Conservation (phyloP, 1,140 invertebrate genomes). For the roundworm (Caenorhabditis elegans) region WBcel235 BX284602.5:14636501-14637000, state of each 20-base stretch:
- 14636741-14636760: neutral
- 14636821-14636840: too few species aligned
- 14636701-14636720: neutral
- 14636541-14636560: neutral
- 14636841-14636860: too few species aligned
- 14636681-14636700: neutral
- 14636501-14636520: neutral
- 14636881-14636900: too few species aligned
- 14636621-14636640: neutral
- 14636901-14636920: too few species aligned
- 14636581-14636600: neutral
- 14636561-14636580: slow-evolving; percentile 13
- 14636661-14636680: neutral
- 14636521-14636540: neutral
- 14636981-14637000: too few species aligned
- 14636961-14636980: too few species aligned
- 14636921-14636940: too few species aligned
- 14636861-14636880: too few species aligned
- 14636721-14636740: neutral
- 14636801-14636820: neutral
- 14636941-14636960: too few species aligned
- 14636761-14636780: neutral
- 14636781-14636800: slow-evolving; percentile 23
- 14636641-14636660: neutral
- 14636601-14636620: neutral